These are phyloP conservation scores for Spatulosminthurus flaviceps DNA, from an alignment of 2,888 invertebrate genomes.

Conservation along the genomic window DNA sequence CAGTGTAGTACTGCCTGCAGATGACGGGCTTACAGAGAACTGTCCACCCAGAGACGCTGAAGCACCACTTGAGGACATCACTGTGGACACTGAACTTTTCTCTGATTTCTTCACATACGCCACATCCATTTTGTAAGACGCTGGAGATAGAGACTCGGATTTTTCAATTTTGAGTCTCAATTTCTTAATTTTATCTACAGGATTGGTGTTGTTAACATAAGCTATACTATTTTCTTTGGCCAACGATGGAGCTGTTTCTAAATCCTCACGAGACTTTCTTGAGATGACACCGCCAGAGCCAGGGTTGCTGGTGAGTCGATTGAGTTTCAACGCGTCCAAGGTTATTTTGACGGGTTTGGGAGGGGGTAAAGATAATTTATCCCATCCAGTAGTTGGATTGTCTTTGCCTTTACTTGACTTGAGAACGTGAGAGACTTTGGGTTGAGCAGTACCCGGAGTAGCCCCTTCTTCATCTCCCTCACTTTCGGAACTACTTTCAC, in stretches of 20 bases:
- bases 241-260: conserved; percentile 22
- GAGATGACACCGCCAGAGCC: neutral
- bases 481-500: conserved; percentile 72
- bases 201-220: conserved; percentile 40
- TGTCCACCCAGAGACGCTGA: conserved; percentile 32
- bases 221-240: conserved; percentile 44
- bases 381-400: conserved; percentile 46
- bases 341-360: conserved; percentile 42
- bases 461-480: conserved; percentile 64
- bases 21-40: neutral
- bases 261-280: conserved; percentile 34
- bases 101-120: conserved; percentile 73
- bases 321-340: conserved; percentile 41
- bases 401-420: conserved; percentile 46
- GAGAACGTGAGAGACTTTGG: conserved; percentile 31
- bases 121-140: conserved; percentile 80
- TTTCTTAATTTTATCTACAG: conserved; percentile 76
- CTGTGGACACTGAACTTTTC: conserved; percentile 48
- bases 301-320: conserved; percentile 19
- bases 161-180: conserved; percentile 84
- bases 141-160: conserved; percentile 72
- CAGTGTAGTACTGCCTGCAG: conserved; percentile 4
- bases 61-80: conserved; percentile 55
- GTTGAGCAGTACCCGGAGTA: neutral
- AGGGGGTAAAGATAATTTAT: conserved; percentile 35